Conservation (phyloP, 2,797 vertebrate species). For the Paedocypris micromegethes region DNA sequence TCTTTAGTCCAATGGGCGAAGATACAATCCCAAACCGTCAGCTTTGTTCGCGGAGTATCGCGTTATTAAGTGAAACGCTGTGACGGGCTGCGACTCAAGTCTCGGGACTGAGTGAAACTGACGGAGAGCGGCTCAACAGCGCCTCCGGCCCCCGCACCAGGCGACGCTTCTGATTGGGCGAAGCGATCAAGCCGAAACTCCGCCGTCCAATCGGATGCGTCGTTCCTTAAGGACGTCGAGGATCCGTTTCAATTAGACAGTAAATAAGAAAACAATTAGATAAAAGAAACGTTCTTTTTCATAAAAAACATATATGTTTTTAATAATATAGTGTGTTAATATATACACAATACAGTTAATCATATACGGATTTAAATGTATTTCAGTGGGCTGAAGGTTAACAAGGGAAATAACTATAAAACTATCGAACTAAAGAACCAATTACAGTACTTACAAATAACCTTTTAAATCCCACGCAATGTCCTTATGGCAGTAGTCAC, state of each 20-base stretch:
- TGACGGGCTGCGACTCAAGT: slow-evolving; percentile 6
- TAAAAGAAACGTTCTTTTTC: too few relatives aligned
- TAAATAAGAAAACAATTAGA: neutral
- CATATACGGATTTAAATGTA: too few relatives aligned
- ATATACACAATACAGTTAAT: too few relatives aligned
- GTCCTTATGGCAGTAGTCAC: too few relatives aligned
- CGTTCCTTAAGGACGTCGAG: neutral
- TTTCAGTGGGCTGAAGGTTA: too few relatives aligned
- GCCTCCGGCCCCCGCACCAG: slow-evolving; percentile 29
- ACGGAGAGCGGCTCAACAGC: slow-evolving; percentile 38
- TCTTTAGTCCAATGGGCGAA: neutral
- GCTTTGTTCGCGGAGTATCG: slow-evolving; percentile 2
- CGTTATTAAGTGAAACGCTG: slow-evolving; percentile 19
- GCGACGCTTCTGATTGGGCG: slow-evolving; percentile 41
- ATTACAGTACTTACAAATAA: too few relatives aligned
- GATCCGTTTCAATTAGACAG: slow-evolving; percentile 2
- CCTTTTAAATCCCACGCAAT: too few relatives aligned
- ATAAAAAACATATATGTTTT: too few relatives aligned
- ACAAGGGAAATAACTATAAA: too few relatives aligned
- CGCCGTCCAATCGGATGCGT: slow-evolving; percentile 12
- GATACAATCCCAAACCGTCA: neutral
- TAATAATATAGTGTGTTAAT: too few relatives aligned
- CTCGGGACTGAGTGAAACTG: slow-evolving; percentile 14
- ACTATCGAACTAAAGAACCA: too few relatives aligned
- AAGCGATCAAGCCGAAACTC: neutral